Evolutionary conservation across 1,140 invertebrate species (phyloP), one percentile per base, ranked within the genome.

Genomic region (Tigriopus japonicus): DNA sequence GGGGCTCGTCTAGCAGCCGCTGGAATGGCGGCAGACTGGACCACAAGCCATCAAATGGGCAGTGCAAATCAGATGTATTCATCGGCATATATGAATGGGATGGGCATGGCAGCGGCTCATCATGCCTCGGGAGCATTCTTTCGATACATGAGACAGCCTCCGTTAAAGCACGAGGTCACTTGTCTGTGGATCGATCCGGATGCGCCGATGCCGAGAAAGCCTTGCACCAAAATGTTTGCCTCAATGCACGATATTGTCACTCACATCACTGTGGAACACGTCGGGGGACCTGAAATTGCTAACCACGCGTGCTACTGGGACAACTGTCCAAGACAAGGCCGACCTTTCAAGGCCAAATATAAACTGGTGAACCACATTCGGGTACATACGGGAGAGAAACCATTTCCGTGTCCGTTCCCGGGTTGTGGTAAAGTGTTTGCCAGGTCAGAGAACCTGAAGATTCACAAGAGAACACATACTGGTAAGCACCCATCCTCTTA

Each of bases 281-380:
- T 97, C 64, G 92, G 92, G 21, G 93, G 91, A 15, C 87, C 89
- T 19, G 89, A 92, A 75, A 88, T 86, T 72, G 91, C 87, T 58
- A 91, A 89, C 68, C 93, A 97, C 75, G 86, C 91, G 59, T 97
- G 93, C 71, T 91, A 83, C 72, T 95, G 90, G 90, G 82, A 89
- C 67, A 84, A 86, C 41, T 98, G 94, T 74, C 76, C 85, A 53
- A 76, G 94, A 52, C 89, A 92, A 70, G 88, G 89, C 0, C 76
- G 86, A 59, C 89, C 94, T 21, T 98, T 98, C 76, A 98, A 98
- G 76, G 94, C 94, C 72, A 98, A 98, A 75, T 98, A 98, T 76
- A 98, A 98, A 75, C 79, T 98, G 68, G 93, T 98, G 68, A 98
- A 98, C 75, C 94, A 98, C 73, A 95, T 98, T 66, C 77, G 95